phyloP scores from a whole-genome alignment of 2,113 vertebrate species.

The Neofelis nebulosa region DNA sequence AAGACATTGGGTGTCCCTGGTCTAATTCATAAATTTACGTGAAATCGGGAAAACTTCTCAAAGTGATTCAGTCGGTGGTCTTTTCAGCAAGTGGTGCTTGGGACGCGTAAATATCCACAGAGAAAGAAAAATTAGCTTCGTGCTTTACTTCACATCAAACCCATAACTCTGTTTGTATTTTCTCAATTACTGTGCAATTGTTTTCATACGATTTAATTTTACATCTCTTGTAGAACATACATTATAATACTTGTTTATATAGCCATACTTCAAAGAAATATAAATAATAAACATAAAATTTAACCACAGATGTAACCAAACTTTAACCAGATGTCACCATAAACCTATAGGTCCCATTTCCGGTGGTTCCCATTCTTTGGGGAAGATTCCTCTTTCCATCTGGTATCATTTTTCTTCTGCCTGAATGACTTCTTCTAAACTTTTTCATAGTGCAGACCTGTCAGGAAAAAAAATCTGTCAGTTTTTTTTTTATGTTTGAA shows the following conservation, averaged over 20 bases:
- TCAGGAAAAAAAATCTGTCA: not conserved
- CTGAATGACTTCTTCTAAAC: not conserved
- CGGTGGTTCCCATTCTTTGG: not conserved
- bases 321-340: not conserved
- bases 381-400: not conserved
- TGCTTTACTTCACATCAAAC: not conserved
- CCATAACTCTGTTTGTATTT: not conserved
- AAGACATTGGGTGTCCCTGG: not conserved
- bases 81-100: not conserved
- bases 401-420: not conserved
- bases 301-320: not conserved
- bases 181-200: not conserved
- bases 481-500: not conserved
- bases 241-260: not conserved
- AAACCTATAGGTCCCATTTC: not conserved
- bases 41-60: not conserved
- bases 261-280: not conserved
- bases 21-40: not conserved
- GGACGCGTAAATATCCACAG: not conserved
- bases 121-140: not conserved
- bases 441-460: not conserved
- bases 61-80: not conserved
- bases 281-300: not conserved
- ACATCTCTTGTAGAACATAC: not conserved
- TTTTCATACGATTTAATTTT: not conserved